A percentile compares a stretch with the other conserved stretches of the same genome.
phyloP scores from a whole-genome alignment of 1,140 invertebrate species.

The Heliothis virescens region DNA sequence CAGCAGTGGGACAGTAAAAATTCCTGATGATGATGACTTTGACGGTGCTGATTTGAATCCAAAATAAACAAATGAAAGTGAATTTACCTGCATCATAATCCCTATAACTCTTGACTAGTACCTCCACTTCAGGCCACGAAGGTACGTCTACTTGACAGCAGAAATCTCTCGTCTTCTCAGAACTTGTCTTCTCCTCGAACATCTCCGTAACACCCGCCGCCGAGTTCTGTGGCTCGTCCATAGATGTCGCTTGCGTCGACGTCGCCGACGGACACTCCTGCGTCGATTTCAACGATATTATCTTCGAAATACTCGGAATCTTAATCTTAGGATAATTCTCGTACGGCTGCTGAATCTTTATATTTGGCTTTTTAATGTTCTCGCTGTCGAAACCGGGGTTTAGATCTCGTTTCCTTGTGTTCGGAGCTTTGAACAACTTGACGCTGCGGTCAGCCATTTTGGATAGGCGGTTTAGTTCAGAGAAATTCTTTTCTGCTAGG shows the following conservation, averaged over 20 bases:
- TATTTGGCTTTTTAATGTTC: slow-evolving; percentile 68
- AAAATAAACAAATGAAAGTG: not conserved
- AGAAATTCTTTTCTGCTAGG: slow-evolving; percentile 82
- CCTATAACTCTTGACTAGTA: slow-evolving; percentile 66
- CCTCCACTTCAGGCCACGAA: slow-evolving; percentile 71
- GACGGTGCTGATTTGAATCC: not conserved
- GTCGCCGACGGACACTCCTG: slow-evolving; percentile 59
- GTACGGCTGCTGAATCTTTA: slow-evolving; percentile 54
- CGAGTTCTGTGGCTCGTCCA: slow-evolving; percentile 80
- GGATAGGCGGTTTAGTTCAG: slow-evolving; percentile 80
- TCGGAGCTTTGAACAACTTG: slow-evolving; percentile 78
- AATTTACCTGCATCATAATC: slow-evolving; percentile 72
- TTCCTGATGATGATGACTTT: no score
- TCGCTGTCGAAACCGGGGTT: slow-evolving; percentile 79
- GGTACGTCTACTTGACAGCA: slow-evolving; percentile 64
- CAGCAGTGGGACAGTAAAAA: no score
- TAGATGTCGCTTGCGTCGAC: slow-evolving; percentile 76
- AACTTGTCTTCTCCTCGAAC: slow-evolving; percentile 38
- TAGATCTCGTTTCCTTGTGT: slow-evolving; percentile 71
- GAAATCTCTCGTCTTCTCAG: slow-evolving; percentile 55
- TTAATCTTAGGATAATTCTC: slow-evolving; percentile 71
- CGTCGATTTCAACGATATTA: slow-evolving; percentile 76
- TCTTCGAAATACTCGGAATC: slow-evolving; percentile 83
- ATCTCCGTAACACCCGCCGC: slow-evolving; percentile 67
- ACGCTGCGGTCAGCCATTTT: slow-evolving; percentile 83